Base-by-base conservation (phyloP, 2,113 vertebrate genomes). In the Lycaon pictus region DNA sequence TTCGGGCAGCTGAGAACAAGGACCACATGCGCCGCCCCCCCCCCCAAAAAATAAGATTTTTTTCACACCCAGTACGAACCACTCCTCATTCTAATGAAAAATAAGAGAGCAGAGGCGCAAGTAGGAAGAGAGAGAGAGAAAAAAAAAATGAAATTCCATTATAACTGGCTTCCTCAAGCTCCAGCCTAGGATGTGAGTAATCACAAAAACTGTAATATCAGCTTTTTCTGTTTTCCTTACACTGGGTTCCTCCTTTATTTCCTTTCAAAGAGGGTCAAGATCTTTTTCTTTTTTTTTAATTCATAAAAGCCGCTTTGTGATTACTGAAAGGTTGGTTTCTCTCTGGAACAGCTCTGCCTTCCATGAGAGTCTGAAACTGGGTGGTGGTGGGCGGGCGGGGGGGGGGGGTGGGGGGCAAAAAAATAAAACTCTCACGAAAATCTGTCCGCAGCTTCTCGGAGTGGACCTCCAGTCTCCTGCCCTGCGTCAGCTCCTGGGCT, bases 181-280 rank as follows among this genome's bases (percentile, higher is more conserved):
- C 93, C 63, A 95, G 96, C 86, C 96, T 98, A 97, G 98, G 98
- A 98, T 98, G 83, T 98, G 98, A 98, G 98, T 98, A 98, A 98
- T 98, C 97, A 95, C 95, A 97, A 97, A 98, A 98, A 98, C 95
- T 98, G 97, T 96, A 97, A 96, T 89, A 96, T 98, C 97, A 98
- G 96, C 97, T 15, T 1, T 27, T 97, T 97, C 92, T 98, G 96
- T 96, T 97, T 98, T 97, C 97, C 97, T 99, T 95, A 94, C 93
- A 92, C 97, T 95, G 97, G 96, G 98, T 98, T 98, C 98, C 95
- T 98, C 98, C 97, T 98, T 98, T 98, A 97, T 97, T 98, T 98
- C 97, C 98, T 98, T 96, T 95, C 97, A 97, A 97, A 98, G 81
- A 98, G 97, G 96, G 94, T 97, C 81, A 98, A 96, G 97, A 97